Evolutionary conservation across 2,888 invertebrate genomes (phyloP).

Genomic region (Oligia strigilis): DNA sequence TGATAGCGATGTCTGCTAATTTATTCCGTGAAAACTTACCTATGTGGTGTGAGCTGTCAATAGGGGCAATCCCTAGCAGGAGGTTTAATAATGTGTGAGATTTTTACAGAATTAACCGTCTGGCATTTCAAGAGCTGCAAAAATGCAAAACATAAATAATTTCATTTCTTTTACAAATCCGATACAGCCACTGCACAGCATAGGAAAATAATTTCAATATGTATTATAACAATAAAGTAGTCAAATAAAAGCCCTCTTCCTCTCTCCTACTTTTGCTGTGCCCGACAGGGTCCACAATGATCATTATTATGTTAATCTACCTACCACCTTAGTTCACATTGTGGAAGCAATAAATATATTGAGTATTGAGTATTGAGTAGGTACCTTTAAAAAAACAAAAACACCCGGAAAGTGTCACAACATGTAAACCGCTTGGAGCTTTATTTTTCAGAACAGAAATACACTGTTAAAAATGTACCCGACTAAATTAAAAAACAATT

Average conservation of each 20-base stretch:
- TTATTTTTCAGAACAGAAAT: slow-evolving; percentile 21
- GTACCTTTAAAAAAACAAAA: slow-evolving; percentile 2
- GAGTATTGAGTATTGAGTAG: too few relatives aligned
- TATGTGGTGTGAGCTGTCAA: not conserved
- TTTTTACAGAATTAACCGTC: too few relatives aligned
- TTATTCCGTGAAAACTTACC: not conserved
- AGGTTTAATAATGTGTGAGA: not conserved
- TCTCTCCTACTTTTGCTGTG: too few relatives aligned
- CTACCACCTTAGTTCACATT: too few relatives aligned
- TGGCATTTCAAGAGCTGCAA: not conserved
- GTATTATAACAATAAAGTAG: too few relatives aligned
- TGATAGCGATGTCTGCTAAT: not conserved
- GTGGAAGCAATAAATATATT: too few relatives aligned
- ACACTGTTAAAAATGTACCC: not conserved
- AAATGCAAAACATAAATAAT: not conserved
- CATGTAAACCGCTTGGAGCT: not conserved
- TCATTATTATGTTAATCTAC: too few relatives aligned
- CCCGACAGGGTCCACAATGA: too few relatives aligned
- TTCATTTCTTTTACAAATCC: not conserved
- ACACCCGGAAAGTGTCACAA: not conserved
- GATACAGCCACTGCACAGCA: not conserved
- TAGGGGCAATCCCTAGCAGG: not conserved
- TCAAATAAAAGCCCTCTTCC: too few relatives aligned
- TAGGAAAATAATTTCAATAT: too few relatives aligned
- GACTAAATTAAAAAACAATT: slow-evolving; percentile 10